Conservation (phyloP, 2,113 vertebrate genomes). For the Etia nguti region DNA sequence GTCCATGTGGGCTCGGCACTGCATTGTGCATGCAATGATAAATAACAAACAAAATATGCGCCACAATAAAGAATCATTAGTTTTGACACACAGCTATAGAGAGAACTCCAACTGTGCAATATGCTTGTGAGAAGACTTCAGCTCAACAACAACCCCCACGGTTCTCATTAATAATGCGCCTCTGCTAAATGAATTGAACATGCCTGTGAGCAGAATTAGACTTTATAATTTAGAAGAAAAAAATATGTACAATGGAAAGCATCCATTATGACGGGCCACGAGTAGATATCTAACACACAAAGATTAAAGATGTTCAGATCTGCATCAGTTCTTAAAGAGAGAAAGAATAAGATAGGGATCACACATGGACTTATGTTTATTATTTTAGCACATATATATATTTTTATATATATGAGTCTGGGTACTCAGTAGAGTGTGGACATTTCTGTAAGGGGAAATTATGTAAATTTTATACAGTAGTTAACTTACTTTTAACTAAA, state of each 20-base stretch:
- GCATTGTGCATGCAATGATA: neutral
- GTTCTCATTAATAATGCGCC: conserved; percentile 58
- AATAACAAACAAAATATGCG: neutral
- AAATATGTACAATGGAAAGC: conserved; percentile 47
- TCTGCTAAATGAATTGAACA: conserved; percentile 56
- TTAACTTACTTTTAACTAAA: conserved; percentile 26
- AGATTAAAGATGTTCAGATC: conserved; percentile 49
- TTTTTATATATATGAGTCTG: neutral
- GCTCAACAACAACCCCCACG: conserved; percentile 24
- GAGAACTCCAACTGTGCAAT: neutral
- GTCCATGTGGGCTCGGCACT: neutral
- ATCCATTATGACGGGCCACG: conserved; percentile 45
- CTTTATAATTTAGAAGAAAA: conserved; percentile 55
- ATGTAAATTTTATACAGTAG: conserved; percentile 9
- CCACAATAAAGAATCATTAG: conserved; percentile 35
- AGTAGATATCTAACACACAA: conserved; percentile 49
- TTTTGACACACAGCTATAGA: neutral
- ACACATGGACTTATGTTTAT: neutral
- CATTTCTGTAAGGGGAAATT: neutral
- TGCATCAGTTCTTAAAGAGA: conserved; percentile 17
- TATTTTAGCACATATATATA: neutral
- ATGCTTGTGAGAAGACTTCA: conserved; percentile 21
- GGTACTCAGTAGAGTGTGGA: neutral
- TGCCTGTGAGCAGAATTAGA: conserved; percentile 57
- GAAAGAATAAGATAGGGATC: conserved; percentile 12